Evolutionary conservation across 2,888 invertebrate genomes (phyloP), one percentile per base, ranked within the genome.

Genomic region (Parapristionchus giblindavisi): DNA sequence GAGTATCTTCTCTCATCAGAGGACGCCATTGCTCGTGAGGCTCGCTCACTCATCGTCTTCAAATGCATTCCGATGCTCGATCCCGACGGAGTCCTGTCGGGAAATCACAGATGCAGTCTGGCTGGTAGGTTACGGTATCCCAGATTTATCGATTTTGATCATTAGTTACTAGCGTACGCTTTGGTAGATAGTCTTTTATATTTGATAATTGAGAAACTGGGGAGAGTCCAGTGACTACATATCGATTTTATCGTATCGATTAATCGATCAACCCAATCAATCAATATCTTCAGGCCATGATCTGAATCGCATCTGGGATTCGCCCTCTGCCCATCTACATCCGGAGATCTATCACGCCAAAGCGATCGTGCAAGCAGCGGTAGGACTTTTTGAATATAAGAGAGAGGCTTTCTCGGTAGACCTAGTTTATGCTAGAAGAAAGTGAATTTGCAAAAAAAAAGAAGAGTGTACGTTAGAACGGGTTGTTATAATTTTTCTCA

Each of bases 271-370:
- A n/a, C n/a, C n/a, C n/a, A n/a, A n/a, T n/a, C n/a, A n/a, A n/a
- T n/a, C n/a, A n/a, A n/a, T n/a, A n/a, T n/a, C n/a, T n/a, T n/a
- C 94, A 78, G 96, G 94, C 82, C 93, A 94, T 89, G 96, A 73
- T 51, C 73, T 73, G n/a, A 73, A 73, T 51, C 73, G 86, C 11
- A 80, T 81, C 88, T 98, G 97, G 90, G 91, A 94, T 80, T 94
- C 94, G 74, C 96, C 96, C 43, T 94, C 94, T 88, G 91, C 94
- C 81, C 93, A 93, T 89, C 93, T 94, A 36, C 94, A 96, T 90
- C 96, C 96, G 77, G 93, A 95, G 63, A 94, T 96, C 81, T 96
- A 94, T 93, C 94, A 96, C 89, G 91, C 93, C 76, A 94, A 94
- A 84, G 89, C 71, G 80, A 74, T 91, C 71, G 83, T 91, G 24